Conservation (phyloP, 2,797 vertebrate genomes). For the Cyclopterus lumpus region DNA sequence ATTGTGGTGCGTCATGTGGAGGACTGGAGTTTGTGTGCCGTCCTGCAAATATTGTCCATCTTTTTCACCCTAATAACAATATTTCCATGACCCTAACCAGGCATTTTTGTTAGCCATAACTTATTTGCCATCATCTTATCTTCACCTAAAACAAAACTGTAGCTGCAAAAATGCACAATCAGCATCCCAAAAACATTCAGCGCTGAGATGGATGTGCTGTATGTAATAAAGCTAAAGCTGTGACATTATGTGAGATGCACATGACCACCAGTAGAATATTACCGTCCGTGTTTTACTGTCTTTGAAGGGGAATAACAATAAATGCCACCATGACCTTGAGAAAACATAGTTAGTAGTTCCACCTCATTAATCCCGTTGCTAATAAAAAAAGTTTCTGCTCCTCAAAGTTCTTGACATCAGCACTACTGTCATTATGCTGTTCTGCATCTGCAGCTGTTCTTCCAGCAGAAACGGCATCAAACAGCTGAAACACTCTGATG, state of each 20-base stretch:
- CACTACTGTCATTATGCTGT: not conserved
- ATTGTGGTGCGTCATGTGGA: not conserved
- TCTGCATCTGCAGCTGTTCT: slow-evolving; percentile 20
- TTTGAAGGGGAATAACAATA: not conserved
- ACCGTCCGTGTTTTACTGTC: not conserved
- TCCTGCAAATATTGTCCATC: not conserved
- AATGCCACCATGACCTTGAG: not conserved
- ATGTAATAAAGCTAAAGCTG: not conserved
- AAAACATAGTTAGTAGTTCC: not conserved
- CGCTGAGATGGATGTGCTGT: not conserved
- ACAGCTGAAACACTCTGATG: slow-evolving; percentile 10
- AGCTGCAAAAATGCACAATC: not conserved
- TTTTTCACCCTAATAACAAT: not conserved
- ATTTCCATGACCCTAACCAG: not conserved
- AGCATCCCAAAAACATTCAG: not conserved
- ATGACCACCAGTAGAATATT: not conserved
- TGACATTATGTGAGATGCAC: not conserved
- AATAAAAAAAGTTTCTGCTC: not conserved
- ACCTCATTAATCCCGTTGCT: not conserved
- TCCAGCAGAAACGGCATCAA: slow-evolving; percentile 19
- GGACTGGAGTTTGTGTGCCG: not conserved
- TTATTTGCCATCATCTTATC: not conserved
- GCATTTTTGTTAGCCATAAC: not conserved
- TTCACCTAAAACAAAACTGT: not conserved
- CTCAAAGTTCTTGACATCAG: slow-evolving; percentile 19